Evolutionary conservation across 2,113 vertebrate genomes (phyloP).

Genomic region (Psammodynastes pulverulentus): DNA sequence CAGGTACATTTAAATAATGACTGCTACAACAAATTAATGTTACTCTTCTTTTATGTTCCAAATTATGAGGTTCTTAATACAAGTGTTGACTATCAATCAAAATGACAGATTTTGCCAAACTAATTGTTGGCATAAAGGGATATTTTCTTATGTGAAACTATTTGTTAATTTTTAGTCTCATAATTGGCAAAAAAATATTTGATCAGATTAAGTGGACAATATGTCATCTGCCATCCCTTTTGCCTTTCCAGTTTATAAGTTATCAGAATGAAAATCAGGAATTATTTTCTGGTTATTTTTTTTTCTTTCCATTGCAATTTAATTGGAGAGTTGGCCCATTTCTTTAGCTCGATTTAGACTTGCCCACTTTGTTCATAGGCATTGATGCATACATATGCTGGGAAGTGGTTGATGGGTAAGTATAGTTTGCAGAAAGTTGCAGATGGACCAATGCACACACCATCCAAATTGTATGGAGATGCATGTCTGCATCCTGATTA

Average conservation of each 20-base stretch:
- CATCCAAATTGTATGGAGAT: background rate
- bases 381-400: background rate
- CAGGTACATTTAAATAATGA: constrained; percentile 78
- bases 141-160: background rate
- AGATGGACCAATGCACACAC: background rate
- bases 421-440: background rate
- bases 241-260: background rate
- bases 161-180: background rate
- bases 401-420: background rate
- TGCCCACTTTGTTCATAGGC: background rate
- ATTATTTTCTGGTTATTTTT: background rate
- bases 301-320: background rate
- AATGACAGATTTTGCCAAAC: background rate
- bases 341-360: background rate
- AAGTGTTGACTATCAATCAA: background rate
- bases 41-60: background rate
- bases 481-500: background rate
- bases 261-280: background rate
- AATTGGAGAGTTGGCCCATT: background rate
- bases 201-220: background rate
- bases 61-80: background rate
- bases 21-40: constrained; percentile 31
- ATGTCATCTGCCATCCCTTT: background rate
- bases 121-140: background rate
- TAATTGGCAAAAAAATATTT: background rate